Base-by-base conservation (phyloP, 2,888 invertebrate genomes). In the Meghimatium bilineatum region DNA sequence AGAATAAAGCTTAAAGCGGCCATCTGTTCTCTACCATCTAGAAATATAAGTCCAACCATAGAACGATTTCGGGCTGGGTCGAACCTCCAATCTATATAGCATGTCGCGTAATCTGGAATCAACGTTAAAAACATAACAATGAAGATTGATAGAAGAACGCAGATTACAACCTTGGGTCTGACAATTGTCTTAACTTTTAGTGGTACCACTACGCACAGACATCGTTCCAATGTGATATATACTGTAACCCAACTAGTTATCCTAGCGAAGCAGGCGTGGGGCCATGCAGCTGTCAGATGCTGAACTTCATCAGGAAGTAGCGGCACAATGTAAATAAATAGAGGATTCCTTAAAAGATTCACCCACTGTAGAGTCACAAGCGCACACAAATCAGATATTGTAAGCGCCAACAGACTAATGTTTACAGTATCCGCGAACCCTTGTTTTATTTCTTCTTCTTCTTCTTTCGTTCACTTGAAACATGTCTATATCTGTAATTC, bases 141-240 rank as follows among this genome's bases (percentile, higher is more conserved):
- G 17, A 63, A 63, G n/a, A 78, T 66, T n/a, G 38, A 38, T n/a
- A 66, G 12, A n/a, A 78, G 23, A 60, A 66, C 36, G 8, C 17
- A 44, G 12, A 66, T n/a, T 0, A 44, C n/a, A 5, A 63, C 17
- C 14, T 36, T 78, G 1, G 78, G 78, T 3, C 26, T 78, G 26
- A 78, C 66, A n/a, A 78, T 78, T 36, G 17, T 66, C 44, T 78
- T 78, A 17, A 78, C 78, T 32, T 78, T 75, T 23, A 75, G 10
- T 26, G 75, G 75, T 17, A 75, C 12, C 10, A 75, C 34, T 0
- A 75, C 75, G 44, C 75, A 75, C 23, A 75, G 52, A 32, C 75
- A 75, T 56, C 75, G 1, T 23, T 75, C 75, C 20, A 75, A 56
- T 2, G 75, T 75, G 34, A 75, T 75, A 52, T 75, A 75, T 23